These are phyloP conservation scores for Adelognathus sp. DNA, from an alignment of 2,888 invertebrate species.

Conservation along the genomic window DNA sequence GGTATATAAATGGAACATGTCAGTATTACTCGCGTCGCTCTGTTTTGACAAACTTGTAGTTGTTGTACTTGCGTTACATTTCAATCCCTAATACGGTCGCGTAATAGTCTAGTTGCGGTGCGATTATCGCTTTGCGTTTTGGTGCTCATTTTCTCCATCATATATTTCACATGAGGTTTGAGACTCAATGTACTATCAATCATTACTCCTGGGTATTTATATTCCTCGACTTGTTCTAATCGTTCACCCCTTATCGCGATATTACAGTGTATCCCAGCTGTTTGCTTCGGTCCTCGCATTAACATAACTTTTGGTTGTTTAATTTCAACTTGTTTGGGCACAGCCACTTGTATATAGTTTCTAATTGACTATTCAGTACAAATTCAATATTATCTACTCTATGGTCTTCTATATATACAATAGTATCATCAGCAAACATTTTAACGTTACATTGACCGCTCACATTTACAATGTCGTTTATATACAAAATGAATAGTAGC, in stretches of 20 bases:
- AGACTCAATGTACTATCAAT: constrained; percentile 28
- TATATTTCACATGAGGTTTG: constrained; percentile 19
- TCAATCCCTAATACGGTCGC: not conserved
- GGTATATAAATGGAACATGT: not conserved
- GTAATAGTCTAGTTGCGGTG: not conserved
- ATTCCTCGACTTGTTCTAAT: too few relatives aligned
- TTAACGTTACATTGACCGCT: constrained; percentile 23
- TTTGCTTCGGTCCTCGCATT: too few relatives aligned
- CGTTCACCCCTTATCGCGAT: too few relatives aligned
- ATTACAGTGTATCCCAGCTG: too few relatives aligned
- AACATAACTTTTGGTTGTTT: too few relatives aligned
- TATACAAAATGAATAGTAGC: constrained; percentile 51
- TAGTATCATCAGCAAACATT: constrained; percentile 51
- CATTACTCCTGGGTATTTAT: constrained; percentile 34
- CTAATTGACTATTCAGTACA: constrained; percentile 11
- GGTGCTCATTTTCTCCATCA: not conserved
- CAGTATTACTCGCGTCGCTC: not conserved
- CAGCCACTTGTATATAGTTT: too few relatives aligned
- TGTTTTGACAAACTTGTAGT: not conserved
- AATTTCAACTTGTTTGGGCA: too few relatives aligned
- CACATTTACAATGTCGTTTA: constrained; percentile 44
- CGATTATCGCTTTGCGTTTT: not conserved
- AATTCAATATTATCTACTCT: not conserved
- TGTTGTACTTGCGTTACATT: not conserved
- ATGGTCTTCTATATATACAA: constrained; percentile 18